These are phyloP conservation scores for Scatophagus argus DNA, from an alignment of 2,113 vertebrate species.

Conservation along the genomic window DNA sequence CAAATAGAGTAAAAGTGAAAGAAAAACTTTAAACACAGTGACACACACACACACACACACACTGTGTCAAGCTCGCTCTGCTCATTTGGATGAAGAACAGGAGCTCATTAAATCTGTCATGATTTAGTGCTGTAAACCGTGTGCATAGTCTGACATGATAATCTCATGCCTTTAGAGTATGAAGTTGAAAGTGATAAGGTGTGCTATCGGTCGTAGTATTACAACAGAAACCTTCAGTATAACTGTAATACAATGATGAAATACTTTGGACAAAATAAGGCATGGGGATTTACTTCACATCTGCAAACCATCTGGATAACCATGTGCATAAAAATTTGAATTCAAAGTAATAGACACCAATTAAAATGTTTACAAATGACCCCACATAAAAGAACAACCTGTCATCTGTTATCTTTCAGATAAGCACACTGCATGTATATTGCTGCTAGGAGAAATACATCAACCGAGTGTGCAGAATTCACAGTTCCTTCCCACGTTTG, in stretches of 20 bases:
- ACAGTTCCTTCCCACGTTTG: background rate
- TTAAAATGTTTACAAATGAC: background rate
- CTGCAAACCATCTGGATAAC: background rate
- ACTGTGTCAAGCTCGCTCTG: background rate
- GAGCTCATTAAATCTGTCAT: background rate
- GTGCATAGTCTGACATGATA: background rate
- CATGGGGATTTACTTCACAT: background rate
- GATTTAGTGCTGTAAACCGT: background rate
- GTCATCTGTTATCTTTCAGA: conserved; percentile 16
- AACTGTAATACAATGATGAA: background rate
- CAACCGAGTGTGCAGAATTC: background rate
- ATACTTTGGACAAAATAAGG: background rate
- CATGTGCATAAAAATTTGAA: background rate
- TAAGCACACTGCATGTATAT: background rate
- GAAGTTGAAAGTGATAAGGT: conserved; percentile 12
- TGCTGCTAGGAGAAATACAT: background rate
- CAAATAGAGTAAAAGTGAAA: conserved; percentile 26
- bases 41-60: too few species aligned
- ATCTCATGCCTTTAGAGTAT: background rate
- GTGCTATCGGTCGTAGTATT: conserved; percentile 15
- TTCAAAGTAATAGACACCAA: too few species aligned
- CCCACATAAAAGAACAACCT: fast-evolving
- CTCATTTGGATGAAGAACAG: background rate
- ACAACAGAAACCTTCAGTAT: background rate
- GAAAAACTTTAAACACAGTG: conserved; percentile 3